Base-by-base conservation (phyloP, 2,888 invertebrate genomes). In the Maniola hyperantus region DNA sequence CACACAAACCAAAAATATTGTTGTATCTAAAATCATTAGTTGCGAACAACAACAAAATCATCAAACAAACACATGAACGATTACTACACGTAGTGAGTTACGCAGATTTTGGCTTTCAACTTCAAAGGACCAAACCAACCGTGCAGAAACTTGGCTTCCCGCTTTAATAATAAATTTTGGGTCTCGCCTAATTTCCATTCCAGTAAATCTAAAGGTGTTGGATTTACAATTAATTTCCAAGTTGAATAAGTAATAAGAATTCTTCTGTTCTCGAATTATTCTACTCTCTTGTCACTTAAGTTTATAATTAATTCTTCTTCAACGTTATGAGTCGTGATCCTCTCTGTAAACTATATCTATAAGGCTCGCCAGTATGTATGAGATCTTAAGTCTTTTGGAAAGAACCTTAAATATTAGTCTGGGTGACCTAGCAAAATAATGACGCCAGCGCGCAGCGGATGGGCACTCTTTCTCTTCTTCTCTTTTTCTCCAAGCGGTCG, bases 111-210 rank as follows among this genome's bases (percentile, higher is more conserved):
- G 50, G 39, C 42, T 62, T 26, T 26, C 53, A 26, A 65, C 50
- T 51, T 65, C 64, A 65, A 65, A 65, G 51, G 58, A 58, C 53
- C 62, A 53, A 62, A 53, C 62, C 62, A 33, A 51, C 51, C 51
- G 42, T 48, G 39, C 34, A 58, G 50, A 64, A 64, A 58, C 57
- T 64, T 64, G 64, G 64, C 64, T 64, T 64, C 39, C 26, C 64
- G 64, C 39, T 64, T 62, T 62, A 62, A 62, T 51, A 62, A 62
- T 62, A 62, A 62, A 53, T 62, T 62, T 62, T 53, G 51, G 62
- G 62, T 51, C 62, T 13, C 62, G 51, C 39, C 53, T 62, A 62
- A 53, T 62, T 62, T 62, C 26, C 53, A 62, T 62, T 62, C 42
- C 42, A 62, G 62, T 15, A 42, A 62, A 62, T 62, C 51, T 42